A percentile compares a stretch with the other conserved stretches of the same genome.
Evolutionary conservation across 1,140 invertebrate species (phyloP).

Genomic region (Meloidogyne floridensis): DNA sequence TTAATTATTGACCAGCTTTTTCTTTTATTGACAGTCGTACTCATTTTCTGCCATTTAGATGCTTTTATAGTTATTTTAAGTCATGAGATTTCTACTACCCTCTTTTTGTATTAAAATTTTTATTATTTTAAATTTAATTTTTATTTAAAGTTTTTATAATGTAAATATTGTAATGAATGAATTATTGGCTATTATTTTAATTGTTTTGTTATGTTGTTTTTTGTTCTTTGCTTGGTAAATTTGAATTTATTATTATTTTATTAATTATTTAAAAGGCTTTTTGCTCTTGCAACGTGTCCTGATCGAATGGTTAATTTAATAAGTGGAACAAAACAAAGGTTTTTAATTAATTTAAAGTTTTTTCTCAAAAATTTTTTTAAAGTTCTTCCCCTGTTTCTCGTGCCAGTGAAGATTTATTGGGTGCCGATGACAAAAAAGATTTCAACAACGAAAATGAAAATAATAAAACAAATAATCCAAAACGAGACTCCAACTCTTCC

Average conservation of each 20-base stretch:
- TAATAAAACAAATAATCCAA: not conserved
- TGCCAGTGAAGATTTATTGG: constrained; percentile 24
- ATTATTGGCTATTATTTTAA: constrained; percentile 48
- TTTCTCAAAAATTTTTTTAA: constrained; percentile 16
- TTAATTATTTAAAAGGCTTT: constrained; percentile 17
- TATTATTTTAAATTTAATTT: not conserved
- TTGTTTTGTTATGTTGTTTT: constrained; percentile 47
- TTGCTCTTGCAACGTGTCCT: constrained; percentile 45
- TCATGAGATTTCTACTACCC: too few relatives aligned
- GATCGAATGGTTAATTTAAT: constrained; percentile 37
- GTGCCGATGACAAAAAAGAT: not conserved
- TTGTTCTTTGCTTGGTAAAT: constrained; percentile 52
- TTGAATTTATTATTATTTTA: not conserved
- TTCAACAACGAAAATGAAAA: not conserved
- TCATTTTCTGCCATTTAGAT: too few relatives aligned
- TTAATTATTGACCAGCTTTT: too few relatives aligned
- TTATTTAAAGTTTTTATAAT: constrained; percentile 12
- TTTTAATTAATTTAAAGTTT: not conserved
- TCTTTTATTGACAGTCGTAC: too few relatives aligned
- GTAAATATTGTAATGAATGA: constrained; percentile 41
- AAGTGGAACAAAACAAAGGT: constrained; percentile 16
- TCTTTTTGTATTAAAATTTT: not conserved
- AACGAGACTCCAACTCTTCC: not conserved
- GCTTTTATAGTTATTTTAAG: too few relatives aligned
- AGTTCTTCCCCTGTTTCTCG: constrained; percentile 21